A percentile compares a stretch with the other conserved stretches of the same genome.
Evolutionary conservation across 2,113 vertebrate genomes (phyloP).

Genomic region (Anguilla japonica): DNA sequence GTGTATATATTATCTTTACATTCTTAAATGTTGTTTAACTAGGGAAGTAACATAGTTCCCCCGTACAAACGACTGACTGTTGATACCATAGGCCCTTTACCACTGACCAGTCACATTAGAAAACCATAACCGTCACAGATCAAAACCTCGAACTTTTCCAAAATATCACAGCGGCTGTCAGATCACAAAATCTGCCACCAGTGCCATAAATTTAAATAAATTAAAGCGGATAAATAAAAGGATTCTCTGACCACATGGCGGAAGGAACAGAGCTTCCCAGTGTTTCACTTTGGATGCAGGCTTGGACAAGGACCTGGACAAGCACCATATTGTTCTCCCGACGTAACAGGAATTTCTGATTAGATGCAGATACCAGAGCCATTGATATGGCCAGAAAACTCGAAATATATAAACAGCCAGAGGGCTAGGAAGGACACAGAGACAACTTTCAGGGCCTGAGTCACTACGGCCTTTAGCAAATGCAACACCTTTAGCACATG

Average conservation of each 20-base stretch:
- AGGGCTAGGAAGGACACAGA: not conserved
- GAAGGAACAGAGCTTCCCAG: constrained; percentile 38
- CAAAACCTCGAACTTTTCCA: constrained; percentile 40
- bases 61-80: not conserved
- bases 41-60: not conserved
- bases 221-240: constrained; percentile 33
- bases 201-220: constrained; percentile 40
- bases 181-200: constrained; percentile 38
- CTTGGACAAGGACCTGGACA: constrained; percentile 26
- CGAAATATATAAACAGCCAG: not conserved
- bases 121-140: not conserved
- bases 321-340: constrained; percentile 21
- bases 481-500: too few species aligned
- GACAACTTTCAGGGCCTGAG: not conserved
- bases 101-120: not conserved
- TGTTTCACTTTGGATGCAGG: constrained; percentile 44
- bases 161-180: constrained; percentile 66
- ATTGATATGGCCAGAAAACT: not conserved
- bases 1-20: not conserved
- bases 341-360: constrained; percentile 28
- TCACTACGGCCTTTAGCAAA: too few species aligned
- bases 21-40: too few species aligned
- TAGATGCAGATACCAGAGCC: constrained; percentile 10
- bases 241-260: not conserved
- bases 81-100: not conserved